These are phyloP conservation scores for Alaudala cheleensis DNA, from an alignment of 2,113 vertebrate species.

Conservation along the genomic window DNA sequence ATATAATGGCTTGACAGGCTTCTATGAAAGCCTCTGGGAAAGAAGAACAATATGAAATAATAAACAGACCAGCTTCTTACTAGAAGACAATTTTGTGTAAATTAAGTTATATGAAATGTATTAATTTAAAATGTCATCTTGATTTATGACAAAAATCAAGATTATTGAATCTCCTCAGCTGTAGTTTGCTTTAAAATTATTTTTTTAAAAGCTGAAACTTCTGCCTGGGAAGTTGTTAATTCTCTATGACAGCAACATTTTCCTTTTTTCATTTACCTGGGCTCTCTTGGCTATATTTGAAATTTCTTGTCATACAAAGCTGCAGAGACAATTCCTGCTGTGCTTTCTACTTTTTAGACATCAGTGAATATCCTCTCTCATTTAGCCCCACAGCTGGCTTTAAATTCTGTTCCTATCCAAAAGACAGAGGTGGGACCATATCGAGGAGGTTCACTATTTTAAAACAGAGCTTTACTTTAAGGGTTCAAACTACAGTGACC, in stretches of 20 bases:
- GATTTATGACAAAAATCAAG: constrained; percentile 14
- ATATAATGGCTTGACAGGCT: constrained; percentile 7
- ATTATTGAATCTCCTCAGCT: background rate
- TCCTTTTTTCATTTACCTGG: background rate
- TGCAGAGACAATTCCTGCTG: background rate
- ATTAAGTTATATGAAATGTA: constrained; percentile 25
- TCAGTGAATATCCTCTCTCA: background rate
- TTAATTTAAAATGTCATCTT: constrained; percentile 35
- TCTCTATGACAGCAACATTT: background rate
- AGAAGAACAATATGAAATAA: constrained; percentile 25
- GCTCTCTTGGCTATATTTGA: background rate
- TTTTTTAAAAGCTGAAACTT: background rate
- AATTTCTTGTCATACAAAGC: background rate
- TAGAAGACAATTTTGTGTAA: constrained; percentile 5
- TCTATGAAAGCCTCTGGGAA: constrained; percentile 43
- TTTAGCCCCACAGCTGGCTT: background rate
- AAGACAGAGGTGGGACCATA: background rate
- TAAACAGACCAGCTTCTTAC: constrained; percentile 16
- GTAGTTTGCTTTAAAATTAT: background rate
- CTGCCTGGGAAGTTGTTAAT: background rate
- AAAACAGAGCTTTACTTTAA: background rate
- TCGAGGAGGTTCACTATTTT: background rate
- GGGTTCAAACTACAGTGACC: background rate
- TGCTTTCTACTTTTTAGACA: background rate
- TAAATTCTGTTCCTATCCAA: background rate